Evolutionary conservation across 2,888 invertebrate species (phyloP), one percentile per base, ranked within the genome.

Genomic region (Drosophila nigritarsus): DNA sequence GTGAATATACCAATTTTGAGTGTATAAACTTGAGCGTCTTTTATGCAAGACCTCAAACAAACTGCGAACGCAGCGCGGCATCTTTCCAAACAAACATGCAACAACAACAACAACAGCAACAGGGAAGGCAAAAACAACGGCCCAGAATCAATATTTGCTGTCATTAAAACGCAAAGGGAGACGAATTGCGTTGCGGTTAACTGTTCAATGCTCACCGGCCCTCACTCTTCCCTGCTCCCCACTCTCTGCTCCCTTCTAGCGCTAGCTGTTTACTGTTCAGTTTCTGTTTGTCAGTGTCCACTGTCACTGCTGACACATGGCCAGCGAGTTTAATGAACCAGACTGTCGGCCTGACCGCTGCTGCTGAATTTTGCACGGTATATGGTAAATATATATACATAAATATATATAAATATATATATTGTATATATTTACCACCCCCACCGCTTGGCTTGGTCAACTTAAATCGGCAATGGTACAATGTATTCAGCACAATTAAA

Each of bases 91-190:
- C 75, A 65, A 63, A 48, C 64, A 80, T 60, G 50, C 60, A 71
- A 59, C 65, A 65, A 32, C 64, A 68, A 36, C 15, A 36, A 7
- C 30, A 50, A 3, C 50, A 50, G 30, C 42, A 63, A 32, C 54
- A 62, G 38, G 15, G 15, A 15, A 15, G 42, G 36, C 65, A 77
- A 32, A 42, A 68, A 18, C 53, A 68, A 27, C 50, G 32, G n/a
- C 34, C 48, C 63, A 79, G 65, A 67, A 76, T 77, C 78, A 76
- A 76, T 76, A 76, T 78, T 77, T 76, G 56, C 77, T 63, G 72
- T 73, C 72, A 77, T 75, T 72, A 72, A 72, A 72, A 75, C 65
- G 58, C 58, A 36, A 42, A 48, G 60, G 60, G 73, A 49, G 48
- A 45, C 51, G 55, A 58, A 56, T 61, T 71, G 75, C 20, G 58